These are phyloP conservation scores for Hyaena hyaena DNA, from an alignment of 2,113 vertebrate species.

Conservation along the genomic window DNA sequence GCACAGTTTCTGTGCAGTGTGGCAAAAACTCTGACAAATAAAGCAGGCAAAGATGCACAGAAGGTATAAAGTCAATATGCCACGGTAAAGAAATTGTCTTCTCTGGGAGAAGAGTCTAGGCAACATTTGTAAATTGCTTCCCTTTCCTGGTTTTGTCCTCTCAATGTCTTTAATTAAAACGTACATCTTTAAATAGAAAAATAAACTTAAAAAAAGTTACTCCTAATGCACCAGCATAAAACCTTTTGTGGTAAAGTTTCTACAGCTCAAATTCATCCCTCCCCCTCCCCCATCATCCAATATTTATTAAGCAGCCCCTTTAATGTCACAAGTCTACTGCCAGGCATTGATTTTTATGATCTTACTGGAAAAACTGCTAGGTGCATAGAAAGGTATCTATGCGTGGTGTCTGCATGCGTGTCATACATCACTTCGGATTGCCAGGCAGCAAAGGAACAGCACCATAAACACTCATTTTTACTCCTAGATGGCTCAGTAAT, in stretches of 20 bases:
- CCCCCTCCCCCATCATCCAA: constrained; percentile 15
- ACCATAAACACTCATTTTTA: constrained; percentile 61
- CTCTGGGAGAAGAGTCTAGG: neutral
- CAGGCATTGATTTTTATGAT: constrained; percentile 64
- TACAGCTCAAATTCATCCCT: constrained; percentile 41
- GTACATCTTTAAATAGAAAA: constrained; percentile 44
- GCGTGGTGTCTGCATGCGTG: neutral
- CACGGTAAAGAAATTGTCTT: neutral
- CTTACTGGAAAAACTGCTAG: constrained; percentile 63
- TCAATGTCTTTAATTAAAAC: constrained; percentile 55
- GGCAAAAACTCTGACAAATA: constrained; percentile 35
- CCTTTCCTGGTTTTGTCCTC: neutral
- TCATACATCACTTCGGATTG: constrained; percentile 63
- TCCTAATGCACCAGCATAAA: constrained; percentile 41
- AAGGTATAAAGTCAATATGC: neutral
- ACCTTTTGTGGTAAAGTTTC: constrained; percentile 53
- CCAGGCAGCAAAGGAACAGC: constrained; percentile 71
- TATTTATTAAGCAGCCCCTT: constrained; percentile 70
- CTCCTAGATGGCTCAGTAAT: constrained; percentile 71
- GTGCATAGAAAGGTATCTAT: constrained; percentile 45
- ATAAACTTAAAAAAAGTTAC: constrained; percentile 19
- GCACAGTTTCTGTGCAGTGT: neutral
- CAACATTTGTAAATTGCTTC: constrained; percentile 21
- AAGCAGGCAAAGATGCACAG: neutral
- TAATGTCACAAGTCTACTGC: constrained; percentile 53